Evolutionary conservation across 2,888 invertebrate species (phyloP).

Genomic region (Conus canariensis): DNA sequence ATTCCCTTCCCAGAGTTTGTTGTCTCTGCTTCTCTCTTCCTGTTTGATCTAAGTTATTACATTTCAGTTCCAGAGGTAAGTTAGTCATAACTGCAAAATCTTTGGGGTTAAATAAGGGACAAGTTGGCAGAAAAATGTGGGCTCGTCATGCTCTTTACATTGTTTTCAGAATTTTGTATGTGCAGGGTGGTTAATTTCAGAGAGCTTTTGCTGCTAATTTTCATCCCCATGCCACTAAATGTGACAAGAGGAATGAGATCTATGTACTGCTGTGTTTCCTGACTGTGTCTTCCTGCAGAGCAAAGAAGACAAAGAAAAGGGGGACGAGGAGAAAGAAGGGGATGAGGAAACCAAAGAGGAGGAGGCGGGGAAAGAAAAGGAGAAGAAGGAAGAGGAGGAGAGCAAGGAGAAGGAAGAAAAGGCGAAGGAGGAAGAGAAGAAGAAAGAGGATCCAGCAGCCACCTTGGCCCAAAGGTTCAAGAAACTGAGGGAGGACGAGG

Average conservation of each 20-base stretch:
- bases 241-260: background rate
- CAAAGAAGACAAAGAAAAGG: constrained; percentile 24
- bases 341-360: constrained; percentile 31
- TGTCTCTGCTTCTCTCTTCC: no score
- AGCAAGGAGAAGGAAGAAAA: background rate
- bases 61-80: no score
- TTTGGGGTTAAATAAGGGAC: no score
- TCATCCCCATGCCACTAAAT: no score
- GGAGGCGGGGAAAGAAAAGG: constrained; percentile 20
- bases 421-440: constrained; percentile 13
- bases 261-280: background rate
- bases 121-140: no score
- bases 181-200: no score
- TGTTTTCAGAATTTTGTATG: no score
- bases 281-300: constrained; percentile 21
- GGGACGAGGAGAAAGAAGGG: constrained; percentile 18
- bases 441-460: constrained; percentile 20
- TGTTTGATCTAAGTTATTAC: no score
- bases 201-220: no score
- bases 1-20: no score
- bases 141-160: no score
- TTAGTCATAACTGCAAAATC: no score
- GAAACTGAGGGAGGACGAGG: constrained; percentile 27
- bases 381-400: constrained; percentile 21
- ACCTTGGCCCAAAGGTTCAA: constrained; percentile 18